Base-by-base conservation (phyloP, 2,113 vertebrate genomes). In the Xyrauchen texanus region DNA sequence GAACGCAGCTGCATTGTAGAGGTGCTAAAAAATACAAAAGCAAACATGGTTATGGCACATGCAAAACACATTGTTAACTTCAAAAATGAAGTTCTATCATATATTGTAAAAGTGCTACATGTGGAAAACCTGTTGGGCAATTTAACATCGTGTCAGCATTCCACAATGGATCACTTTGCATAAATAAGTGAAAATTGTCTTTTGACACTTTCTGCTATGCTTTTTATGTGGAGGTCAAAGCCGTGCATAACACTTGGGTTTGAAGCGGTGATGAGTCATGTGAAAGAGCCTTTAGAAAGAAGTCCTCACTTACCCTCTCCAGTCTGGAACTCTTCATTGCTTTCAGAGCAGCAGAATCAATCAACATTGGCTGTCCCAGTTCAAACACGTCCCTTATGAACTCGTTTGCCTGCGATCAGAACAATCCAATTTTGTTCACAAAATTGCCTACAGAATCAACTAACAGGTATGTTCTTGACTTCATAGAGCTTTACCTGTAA, bases 351-450 rank as follows among this genome's bases (percentile, higher is more conserved):
- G 94, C 95, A 6, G 96, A 94, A 87, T 98, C 96, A 44, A 98
- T 94, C 90, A 98, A 87, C 75, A 98, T 89, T 0, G 96, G 96
- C 49, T 97, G 96, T 82, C 98, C 98, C 79, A 99, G 94, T 83
- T 97, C 96, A 93, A 99, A 99, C 55, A 99, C 95, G 12, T 96
- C 97, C 76, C 98, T 93, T 84, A 99, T 96, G 80, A 99, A 97
- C 79, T 97, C 98, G 83, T 99, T 99, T 10, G 95, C 94, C 98
- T 99, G 53, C 16, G 2, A 21, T 12, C 3, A 66, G 16, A 72
- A 46, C 7, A 49, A 7, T 60, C 5, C 7, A 2, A 9, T 61
- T 60, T 12, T n/a, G 2, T n/a, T 55, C 55, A 57, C 55, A 12
- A 3, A 3, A 58, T n/a, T 58, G 3, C 3, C 7, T 6, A 6